Percentiles rank a stretch among this genome's conserved stretches.
These are phyloP conservation scores for Stichopus chloronotus DNA, from an alignment of 35 echinoderm and acorn worm genomes.

Conservation along the genomic window DNA sequence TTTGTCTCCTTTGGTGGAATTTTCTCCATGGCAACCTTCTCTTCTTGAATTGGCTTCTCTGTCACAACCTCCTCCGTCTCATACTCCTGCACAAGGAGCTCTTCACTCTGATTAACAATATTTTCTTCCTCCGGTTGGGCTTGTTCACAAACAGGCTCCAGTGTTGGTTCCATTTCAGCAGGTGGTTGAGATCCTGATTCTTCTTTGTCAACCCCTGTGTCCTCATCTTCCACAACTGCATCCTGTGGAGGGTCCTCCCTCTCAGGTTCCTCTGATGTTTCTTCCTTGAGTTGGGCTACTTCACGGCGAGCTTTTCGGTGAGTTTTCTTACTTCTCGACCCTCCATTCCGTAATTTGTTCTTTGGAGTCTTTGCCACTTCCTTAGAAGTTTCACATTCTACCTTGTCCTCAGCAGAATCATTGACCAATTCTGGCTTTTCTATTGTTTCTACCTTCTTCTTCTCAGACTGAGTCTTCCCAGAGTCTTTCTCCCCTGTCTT, in stretches of 20 bases:
- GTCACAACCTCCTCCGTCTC: slow-evolving; percentile 29
- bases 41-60: slow-evolving; percentile 50
- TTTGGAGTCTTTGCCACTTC: background rate
- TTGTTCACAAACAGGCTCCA: slow-evolving; percentile 5
- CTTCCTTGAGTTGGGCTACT: background rate
- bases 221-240: background rate
- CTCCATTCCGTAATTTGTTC: background rate
- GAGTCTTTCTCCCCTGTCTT: slow-evolving; percentile 29
- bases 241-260: background rate
- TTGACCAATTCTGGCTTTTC: slow-evolving; percentile 28
- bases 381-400: slow-evolving; percentile 3
- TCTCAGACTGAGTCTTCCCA: background rate
- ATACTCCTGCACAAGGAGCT: slow-evolving; percentile 42
- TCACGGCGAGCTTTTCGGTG: background rate
- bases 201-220: background rate
- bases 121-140: slow-evolving; percentile 25
- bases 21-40: background rate
- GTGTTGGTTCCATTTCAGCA: slow-evolving; percentile 10
- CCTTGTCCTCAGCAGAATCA: slow-evolving; percentile 48
- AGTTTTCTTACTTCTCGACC: background rate
- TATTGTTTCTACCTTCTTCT: slow-evolving; percentile 25
- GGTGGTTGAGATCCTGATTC: background rate
- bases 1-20: slow-evolving; percentile 12
- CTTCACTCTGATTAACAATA: slow-evolving; percentile 38
- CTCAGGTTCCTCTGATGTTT: background rate